A percentile compares a stretch with the other conserved stretches of the same genome.
Evolutionary conservation across 2,113 vertebrate genomes (phyloP).

Genomic region (Hippocampus barbouri): DNA sequence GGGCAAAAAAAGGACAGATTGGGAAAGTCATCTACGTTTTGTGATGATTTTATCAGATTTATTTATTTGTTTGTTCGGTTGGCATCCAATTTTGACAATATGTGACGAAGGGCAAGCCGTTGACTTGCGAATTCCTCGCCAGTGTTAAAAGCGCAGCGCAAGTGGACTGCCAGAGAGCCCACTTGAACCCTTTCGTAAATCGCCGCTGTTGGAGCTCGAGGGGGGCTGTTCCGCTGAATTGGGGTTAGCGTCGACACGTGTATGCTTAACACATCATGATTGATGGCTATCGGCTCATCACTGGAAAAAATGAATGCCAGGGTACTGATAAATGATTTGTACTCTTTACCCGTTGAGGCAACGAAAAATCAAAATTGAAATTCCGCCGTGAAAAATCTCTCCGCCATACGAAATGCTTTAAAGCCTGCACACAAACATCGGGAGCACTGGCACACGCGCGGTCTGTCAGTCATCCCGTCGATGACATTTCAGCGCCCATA

Average conservation of each 20-base stretch:
- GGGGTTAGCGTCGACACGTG: too few species aligned
- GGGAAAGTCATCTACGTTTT: too few species aligned
- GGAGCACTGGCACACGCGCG: neutral
- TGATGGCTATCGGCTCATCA: too few species aligned
- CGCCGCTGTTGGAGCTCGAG: too few species aligned
- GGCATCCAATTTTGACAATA: neutral
- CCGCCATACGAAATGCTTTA: neutral
- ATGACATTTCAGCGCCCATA: slow-evolving; percentile 45
- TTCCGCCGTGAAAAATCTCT: too few species aligned
- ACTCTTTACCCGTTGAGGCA: neutral
- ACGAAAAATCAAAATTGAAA: too few species aligned
- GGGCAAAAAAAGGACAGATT: too few species aligned
- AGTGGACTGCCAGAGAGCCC: neutral
- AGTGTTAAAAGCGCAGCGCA: slow-evolving; percentile 3
- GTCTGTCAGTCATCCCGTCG: slow-evolving; percentile 23
- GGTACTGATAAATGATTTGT: too few species aligned
- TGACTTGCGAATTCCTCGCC: neutral
- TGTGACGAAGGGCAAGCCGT: neutral
- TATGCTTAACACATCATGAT: too few species aligned
- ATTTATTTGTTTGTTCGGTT: neutral
- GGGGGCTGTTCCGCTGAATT: too few species aligned
- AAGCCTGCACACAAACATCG: neutral
- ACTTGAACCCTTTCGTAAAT: neutral
- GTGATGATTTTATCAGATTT: too few species aligned
- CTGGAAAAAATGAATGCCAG: too few species aligned